A percentile compares a stretch with the other conserved stretches of the same genome.
Conservation (phyloP, 2,797 vertebrate species). For the Fundulus diaphanus region DNA sequence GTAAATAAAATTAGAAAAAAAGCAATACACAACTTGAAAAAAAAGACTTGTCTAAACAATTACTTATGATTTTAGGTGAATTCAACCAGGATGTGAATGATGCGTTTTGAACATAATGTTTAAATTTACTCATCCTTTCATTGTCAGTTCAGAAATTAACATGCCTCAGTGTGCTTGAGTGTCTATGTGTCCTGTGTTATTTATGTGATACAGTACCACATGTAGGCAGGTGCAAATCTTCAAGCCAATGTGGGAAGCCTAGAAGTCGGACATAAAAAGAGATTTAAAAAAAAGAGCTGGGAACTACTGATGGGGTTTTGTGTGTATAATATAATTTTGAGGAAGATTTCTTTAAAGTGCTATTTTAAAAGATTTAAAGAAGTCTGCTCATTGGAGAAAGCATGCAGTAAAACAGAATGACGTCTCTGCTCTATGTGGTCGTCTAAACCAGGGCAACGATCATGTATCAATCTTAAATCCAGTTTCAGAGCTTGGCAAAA, state of each 20-base stretch:
- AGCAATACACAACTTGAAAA: not conserved
- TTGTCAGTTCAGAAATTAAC: constrained; percentile 28
- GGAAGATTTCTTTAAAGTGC: constrained; percentile 3
- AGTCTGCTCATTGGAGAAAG: not conserved
- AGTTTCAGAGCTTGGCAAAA: not conserved
- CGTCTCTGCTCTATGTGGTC: constrained; percentile 1
- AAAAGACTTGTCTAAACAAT: not conserved
- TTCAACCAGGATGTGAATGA: constrained; percentile 27
- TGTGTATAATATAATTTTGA: constrained; percentile 5
- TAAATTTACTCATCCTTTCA: constrained; percentile 5
- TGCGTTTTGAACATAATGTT: constrained; percentile 12
- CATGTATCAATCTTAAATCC: not conserved
- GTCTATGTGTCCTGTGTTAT: constrained; percentile 4
- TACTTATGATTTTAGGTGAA: constrained; percentile 11
- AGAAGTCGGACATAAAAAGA: constrained; percentile 1
- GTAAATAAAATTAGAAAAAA: constrained; percentile 1
- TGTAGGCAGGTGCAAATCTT: constrained; percentile 41
- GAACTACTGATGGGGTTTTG: not conserved
- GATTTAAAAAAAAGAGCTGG: not conserved
- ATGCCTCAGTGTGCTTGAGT: not conserved
- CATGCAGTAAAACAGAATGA: not conserved
- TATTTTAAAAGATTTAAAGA: constrained; percentile 13
- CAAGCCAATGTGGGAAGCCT: constrained; percentile 31
- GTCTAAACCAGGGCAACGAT: not conserved
- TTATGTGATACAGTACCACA: constrained; percentile 18